A percentile compares a stretch with the other conserved stretches of the same genome.
Evolutionary conservation across 2,888 invertebrate genomes (phyloP).

Genomic region (Pollenia griseotomentosa): DNA sequence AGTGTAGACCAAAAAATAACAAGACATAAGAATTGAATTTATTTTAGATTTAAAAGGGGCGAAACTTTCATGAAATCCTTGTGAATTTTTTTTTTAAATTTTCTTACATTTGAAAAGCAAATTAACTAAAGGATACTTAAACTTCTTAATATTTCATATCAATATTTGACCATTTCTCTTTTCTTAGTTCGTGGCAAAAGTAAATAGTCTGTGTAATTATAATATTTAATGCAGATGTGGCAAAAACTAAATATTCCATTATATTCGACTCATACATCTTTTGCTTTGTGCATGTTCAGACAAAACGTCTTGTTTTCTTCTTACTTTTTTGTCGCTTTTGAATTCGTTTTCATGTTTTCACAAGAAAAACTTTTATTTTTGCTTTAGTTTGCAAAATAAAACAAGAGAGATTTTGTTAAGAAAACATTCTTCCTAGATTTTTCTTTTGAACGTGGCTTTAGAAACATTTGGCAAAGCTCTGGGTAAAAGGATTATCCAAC

Average conservation of each 20-base stretch:
- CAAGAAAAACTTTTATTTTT: slow-evolving; percentile 60
- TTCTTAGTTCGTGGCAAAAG: slow-evolving; percentile 51
- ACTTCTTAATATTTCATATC: slow-evolving; percentile 65
- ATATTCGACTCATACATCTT: slow-evolving; percentile 44
- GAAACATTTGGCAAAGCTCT: slow-evolving; percentile 46
- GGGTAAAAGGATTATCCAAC: slow-evolving; percentile 73
- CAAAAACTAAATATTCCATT: slow-evolving; percentile 62
- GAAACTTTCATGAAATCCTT: slow-evolving; percentile 58
- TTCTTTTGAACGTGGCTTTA: slow-evolving; percentile 44
- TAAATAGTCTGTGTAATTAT: slow-evolving; percentile 75
- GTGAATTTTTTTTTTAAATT: slow-evolving; percentile 36
- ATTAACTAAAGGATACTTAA: slow-evolving; percentile 29
- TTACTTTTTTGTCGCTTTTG: slow-evolving; percentile 30
- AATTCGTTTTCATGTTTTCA: slow-evolving; percentile 49
- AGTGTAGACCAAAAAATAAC: slow-evolving; percentile 1
- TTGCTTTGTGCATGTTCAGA: slow-evolving; percentile 49
- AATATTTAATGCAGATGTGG: slow-evolving; percentile 76
- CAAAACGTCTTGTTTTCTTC: slow-evolving; percentile 28
- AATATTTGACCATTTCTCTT: slow-evolving; percentile 70
- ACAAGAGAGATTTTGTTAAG: slow-evolving; percentile 37
- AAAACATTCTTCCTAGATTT: slow-evolving; percentile 22
- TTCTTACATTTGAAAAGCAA: background rate
- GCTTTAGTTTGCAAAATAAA: slow-evolving; percentile 63
- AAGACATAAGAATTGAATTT: slow-evolving; percentile 58
- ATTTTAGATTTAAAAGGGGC: slow-evolving; percentile 14